Percentiles rank a stretch among this genome's conserved stretches.
Conservation (phyloP, 2,888 invertebrate species). For the Idaea aversata region DNA sequence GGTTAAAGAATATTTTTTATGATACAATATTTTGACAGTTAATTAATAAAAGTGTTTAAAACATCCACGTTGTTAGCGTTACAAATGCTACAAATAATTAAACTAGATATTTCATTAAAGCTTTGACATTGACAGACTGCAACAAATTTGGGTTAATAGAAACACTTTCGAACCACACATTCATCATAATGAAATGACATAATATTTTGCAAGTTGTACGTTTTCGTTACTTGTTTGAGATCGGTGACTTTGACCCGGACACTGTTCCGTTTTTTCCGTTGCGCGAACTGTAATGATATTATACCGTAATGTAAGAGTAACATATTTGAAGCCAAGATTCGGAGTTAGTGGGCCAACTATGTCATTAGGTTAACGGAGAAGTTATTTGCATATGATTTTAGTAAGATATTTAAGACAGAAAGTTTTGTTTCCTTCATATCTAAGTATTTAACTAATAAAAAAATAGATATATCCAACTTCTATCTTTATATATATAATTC, state of each 20-base stretch:
- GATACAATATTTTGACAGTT: not conserved
- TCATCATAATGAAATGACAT: conserved; percentile 45
- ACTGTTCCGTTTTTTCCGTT: conserved; percentile 59
- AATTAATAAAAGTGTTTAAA: not conserved
- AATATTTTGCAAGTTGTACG: conserved; percentile 43
- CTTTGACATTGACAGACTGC: not conserved
- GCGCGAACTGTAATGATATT: conserved; percentile 57
- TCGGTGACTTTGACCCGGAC: conserved; percentile 68
- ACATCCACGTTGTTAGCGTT: too few species aligned
- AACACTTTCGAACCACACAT: conserved; percentile 7
- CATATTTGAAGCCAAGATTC: conserved; percentile 49
- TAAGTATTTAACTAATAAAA: not conserved
- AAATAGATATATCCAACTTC: too few species aligned
- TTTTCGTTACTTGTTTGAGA: conserved; percentile 40
- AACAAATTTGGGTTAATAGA: not conserved
- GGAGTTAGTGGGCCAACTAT: conserved; percentile 67
- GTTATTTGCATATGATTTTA: conserved; percentile 58
- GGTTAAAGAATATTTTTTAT: not conserved
- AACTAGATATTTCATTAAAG: not conserved
- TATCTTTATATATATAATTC: too few species aligned
- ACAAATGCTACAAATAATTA: not conserved
- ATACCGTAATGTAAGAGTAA: conserved; percentile 70
- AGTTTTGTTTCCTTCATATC: not conserved
- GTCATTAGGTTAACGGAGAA: conserved; percentile 72
- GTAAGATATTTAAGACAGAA: conserved; percentile 28